A percentile compares a stretch with the other conserved stretches of the same genome.
These are phyloP conservation scores for Manacus vitellinus DNA, from an alignment of 2,113 vertebrate species.

Conservation along the genomic window DNA sequence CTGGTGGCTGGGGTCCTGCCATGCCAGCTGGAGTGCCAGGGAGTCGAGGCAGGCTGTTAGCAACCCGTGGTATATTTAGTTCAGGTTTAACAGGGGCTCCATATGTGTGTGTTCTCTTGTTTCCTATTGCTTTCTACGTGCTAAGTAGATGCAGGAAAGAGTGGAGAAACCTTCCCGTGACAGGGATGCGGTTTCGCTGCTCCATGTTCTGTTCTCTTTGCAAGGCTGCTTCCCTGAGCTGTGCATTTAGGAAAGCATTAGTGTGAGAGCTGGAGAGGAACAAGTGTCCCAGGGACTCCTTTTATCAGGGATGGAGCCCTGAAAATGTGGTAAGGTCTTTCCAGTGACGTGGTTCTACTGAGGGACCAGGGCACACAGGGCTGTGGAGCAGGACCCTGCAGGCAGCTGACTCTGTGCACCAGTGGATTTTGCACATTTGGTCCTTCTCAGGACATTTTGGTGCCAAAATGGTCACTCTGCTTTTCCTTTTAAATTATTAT, in stretches of 20 bases:
- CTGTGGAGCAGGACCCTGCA: background rate
- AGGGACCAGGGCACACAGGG: accelerated
- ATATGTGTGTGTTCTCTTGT: conserved; percentile 31
- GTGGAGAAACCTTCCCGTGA: background rate
- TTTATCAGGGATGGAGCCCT: background rate
- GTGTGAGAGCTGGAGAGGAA: background rate
- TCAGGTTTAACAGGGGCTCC: conserved; percentile 20
- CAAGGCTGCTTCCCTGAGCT: background rate
- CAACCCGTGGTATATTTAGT: conserved; percentile 42
- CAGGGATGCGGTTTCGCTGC: background rate
- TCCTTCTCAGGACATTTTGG: background rate
- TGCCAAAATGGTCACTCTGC: background rate
- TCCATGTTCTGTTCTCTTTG: background rate
- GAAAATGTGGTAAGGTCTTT: background rate
- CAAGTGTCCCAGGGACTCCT: background rate
- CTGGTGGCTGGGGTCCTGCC: background rate
- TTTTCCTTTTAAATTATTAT: background rate
- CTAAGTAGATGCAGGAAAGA: conserved; percentile 55
- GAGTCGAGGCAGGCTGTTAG: background rate
- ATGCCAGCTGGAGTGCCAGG: background rate
- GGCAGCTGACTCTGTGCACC: accelerated
- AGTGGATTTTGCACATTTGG: background rate
- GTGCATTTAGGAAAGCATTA: background rate
- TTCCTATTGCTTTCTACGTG: conserved; percentile 27
- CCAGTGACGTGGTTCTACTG: background rate